These are phyloP conservation scores for Gambusia holbrooki DNA, from an alignment of 2,113 vertebrate species.

Conservation along the genomic window DNA sequence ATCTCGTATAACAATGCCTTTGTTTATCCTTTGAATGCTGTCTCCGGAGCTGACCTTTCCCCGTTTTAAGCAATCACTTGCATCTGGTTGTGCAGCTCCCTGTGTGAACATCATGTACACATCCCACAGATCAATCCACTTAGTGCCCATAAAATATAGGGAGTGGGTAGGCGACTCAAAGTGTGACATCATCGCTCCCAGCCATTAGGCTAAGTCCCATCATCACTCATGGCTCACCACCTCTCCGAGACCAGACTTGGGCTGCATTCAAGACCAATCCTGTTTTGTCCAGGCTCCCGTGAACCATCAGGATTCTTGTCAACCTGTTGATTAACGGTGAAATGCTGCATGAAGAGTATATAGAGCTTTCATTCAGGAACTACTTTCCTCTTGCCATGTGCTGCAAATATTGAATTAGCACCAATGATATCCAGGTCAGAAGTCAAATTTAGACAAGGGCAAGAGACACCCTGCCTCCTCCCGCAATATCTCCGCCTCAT, in stretches of 20 bases:
- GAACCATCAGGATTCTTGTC: slow-evolving; percentile 45
- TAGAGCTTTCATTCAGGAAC: slow-evolving; percentile 20
- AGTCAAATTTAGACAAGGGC: slow-evolving; percentile 37
- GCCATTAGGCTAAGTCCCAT: slow-evolving; percentile 79
- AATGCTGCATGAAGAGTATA: background rate
- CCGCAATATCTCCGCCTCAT: background rate
- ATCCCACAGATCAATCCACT: slow-evolving; percentile 75
- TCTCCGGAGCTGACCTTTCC: slow-evolving; percentile 13
- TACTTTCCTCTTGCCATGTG: slow-evolving; percentile 22
- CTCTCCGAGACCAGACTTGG: slow-evolving; percentile 35
- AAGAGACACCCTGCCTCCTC: slow-evolving; percentile 16
- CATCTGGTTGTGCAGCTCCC: slow-evolving; percentile 22
- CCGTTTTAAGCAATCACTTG: slow-evolving; percentile 23
- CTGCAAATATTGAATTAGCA: slow-evolving; percentile 39
- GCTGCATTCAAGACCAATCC: slow-evolving; percentile 39
- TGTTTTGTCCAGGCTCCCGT: background rate
- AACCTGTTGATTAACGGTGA: slow-evolving; percentile 64
- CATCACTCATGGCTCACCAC: slow-evolving; percentile 46
- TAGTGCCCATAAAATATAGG: slow-evolving; percentile 72
- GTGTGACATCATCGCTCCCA: slow-evolving; percentile 75
- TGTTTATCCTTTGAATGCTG: slow-evolving; percentile 2
- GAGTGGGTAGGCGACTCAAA: slow-evolving; percentile 68
- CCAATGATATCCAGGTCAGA: slow-evolving; percentile 25
- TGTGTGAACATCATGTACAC: slow-evolving; percentile 61
- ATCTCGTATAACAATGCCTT: background rate